A percentile compares a stretch with the other conserved stretches of the same genome.
Conservation (phyloP, 2,888 invertebrate species). For the Pristionchus japonicus region DNA sequence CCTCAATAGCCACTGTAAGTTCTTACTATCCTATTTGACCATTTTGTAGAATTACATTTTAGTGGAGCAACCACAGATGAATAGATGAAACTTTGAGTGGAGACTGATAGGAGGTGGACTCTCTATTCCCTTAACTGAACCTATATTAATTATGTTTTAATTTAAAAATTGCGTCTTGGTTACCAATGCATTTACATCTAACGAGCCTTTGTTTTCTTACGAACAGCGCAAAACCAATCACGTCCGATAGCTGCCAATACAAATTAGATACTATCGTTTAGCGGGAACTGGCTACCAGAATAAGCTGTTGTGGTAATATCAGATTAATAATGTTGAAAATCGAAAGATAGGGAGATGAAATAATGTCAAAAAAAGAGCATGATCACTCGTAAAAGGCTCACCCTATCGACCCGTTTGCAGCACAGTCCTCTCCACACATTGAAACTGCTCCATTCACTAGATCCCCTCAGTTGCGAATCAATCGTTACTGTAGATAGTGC, state of each 20-base stretch:
- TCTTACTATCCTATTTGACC: background rate
- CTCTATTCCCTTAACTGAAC: too few species aligned
- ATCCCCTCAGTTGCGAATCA: background rate
- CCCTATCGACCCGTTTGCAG: constrained; percentile 40
- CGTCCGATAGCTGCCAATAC: background rate
- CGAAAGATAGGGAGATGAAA: background rate
- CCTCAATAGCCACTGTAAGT: background rate
- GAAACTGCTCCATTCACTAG: background rate
- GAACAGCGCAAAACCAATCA: background rate
- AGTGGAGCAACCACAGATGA: too few species aligned
- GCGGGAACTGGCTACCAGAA: too few species aligned
- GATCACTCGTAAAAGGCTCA: too few species aligned
- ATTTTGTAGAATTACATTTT: too few species aligned
- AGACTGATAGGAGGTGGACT: too few species aligned
- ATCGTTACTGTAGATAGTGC: constrained; percentile 36
- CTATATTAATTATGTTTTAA: too few species aligned
- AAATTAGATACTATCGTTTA: background rate
- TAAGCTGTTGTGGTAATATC: too few species aligned
- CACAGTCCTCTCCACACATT: constrained; percentile 45
- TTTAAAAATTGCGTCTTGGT: too few species aligned
- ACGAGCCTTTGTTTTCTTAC: background rate
- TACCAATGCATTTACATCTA: background rate
- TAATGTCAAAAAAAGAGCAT: background rate
- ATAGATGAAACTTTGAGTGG: too few species aligned
- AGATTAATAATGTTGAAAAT: background rate